Conservation (phyloP, 2,113 vertebrate genomes). For the Apistogramma diplotaenia region DNA sequence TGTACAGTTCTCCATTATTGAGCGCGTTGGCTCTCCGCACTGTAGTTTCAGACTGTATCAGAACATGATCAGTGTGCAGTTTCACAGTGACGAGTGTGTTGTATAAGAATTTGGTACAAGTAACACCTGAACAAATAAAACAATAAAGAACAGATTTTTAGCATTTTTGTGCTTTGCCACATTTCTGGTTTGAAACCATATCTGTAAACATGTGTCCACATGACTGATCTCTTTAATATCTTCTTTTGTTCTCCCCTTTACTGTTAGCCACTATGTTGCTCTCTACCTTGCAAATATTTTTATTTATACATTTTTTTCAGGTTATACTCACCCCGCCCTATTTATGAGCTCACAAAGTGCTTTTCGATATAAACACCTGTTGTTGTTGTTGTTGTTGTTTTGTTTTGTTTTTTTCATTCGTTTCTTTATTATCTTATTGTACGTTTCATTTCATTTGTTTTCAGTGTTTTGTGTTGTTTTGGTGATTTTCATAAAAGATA, state of each 20-base stretch:
- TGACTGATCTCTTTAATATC: background rate
- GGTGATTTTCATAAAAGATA: background rate
- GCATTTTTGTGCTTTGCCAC: background rate
- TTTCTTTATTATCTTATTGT: slow-evolving; percentile 20
- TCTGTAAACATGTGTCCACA: background rate
- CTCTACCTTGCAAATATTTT: slow-evolving; percentile 2
- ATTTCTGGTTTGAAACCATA: background rate
- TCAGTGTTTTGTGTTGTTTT: slow-evolving; percentile 30
- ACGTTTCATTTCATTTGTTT: slow-evolving; percentile 23
- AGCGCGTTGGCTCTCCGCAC: background rate
- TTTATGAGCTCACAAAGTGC: slow-evolving; percentile 64
- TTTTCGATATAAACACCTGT: slow-evolving; percentile 54
- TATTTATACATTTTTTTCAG: slow-evolving; percentile 4
- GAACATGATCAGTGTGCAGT: background rate
- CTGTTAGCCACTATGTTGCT: background rate
- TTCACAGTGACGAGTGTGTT: background rate
- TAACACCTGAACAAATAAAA: background rate
- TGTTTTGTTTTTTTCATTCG: slow-evolving; percentile 13
- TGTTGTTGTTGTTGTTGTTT: too few relatives aligned
- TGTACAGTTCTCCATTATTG: background rate
- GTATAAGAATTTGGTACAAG: background rate
- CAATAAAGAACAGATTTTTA: background rate
- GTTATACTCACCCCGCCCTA: slow-evolving; percentile 3
- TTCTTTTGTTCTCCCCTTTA: background rate
- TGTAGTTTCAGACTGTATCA: background rate